These are phyloP conservation scores for Haliclona indistincta DNA, from an alignment of 37 sponge, comb jelly and placozoan species.

Conservation along the genomic window DNA sequence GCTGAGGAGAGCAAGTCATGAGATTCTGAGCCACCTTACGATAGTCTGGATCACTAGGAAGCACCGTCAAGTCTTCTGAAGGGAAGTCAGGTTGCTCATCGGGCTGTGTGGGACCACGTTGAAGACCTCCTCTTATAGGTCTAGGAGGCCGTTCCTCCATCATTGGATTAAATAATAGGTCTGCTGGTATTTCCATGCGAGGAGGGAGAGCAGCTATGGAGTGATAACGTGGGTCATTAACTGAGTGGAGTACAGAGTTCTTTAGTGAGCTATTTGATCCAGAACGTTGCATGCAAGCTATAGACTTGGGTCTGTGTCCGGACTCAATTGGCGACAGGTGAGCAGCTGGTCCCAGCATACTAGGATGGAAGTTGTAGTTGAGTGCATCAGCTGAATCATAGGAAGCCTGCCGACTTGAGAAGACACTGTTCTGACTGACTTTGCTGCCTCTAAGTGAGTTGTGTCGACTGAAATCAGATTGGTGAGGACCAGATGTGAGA, in stretches of 20 bases:
- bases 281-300: slow-evolving; percentile 47
- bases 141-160: slow-evolving; percentile 3
- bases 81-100: neutral
- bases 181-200: neutral
- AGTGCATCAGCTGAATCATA: slow-evolving; percentile 40
- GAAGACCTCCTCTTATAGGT: neutral
- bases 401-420: slow-evolving; percentile 27
- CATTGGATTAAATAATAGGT: neutral
- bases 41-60: slow-evolving; percentile 82
- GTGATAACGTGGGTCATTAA: slow-evolving; percentile 34
- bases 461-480: slow-evolving; percentile 42
- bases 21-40: slow-evolving; percentile 59
- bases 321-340: slow-evolving; percentile 18
- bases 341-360: neutral
- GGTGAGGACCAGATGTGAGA: slow-evolving; percentile 2
- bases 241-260: slow-evolving; percentile 23
- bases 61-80: slow-evolving; percentile 12
- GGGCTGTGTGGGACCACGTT: neutral
- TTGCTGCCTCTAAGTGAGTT: slow-evolving; percentile 59
- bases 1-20: slow-evolving; percentile 69
- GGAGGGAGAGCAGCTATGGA: slow-evolving; percentile 35
- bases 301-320: slow-evolving; percentile 16
- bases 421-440: slow-evolving; percentile 29
- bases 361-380: slow-evolving; percentile 6
- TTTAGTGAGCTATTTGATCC: slow-evolving; percentile 50